A percentile compares a stretch with the other conserved stretches of the same genome.
These are phyloP conservation scores for Pongo abelii DNA, from an alignment of 2,113 vertebrate species.

Conservation along the genomic window DNA sequence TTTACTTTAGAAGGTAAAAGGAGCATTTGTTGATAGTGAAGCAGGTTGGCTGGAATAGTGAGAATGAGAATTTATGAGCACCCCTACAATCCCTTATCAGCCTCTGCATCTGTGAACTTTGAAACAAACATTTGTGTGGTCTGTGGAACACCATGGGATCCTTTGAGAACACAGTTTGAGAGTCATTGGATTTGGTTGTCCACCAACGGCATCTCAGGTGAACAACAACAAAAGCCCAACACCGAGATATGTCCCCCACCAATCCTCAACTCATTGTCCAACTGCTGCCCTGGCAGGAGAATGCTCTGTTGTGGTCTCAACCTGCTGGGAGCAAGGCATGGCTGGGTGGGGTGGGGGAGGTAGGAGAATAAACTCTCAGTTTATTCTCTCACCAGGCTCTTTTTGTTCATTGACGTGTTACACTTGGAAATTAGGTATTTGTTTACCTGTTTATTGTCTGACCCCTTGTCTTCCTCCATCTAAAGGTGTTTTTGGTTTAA, in stretches of 20 bases:
- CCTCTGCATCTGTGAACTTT: not conserved
- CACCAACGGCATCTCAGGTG: not conserved
- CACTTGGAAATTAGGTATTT: not conserved
- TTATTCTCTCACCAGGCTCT: not conserved
- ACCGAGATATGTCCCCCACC: not conserved
- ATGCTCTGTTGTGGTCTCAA: too few species aligned
- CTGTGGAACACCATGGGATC: too few species aligned
- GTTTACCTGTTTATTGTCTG: not conserved
- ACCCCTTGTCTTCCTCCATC: not conserved
- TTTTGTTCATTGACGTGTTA: not conserved
- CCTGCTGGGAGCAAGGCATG: accelerated
- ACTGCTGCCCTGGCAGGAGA: not conserved
- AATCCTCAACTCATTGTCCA: not conserved
- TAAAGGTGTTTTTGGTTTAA: not conserved
- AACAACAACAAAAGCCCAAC: not conserved
- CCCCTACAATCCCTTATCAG: not conserved
- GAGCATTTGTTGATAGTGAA: not conserved
- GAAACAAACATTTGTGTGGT: not conserved
- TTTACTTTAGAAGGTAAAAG: not conserved
- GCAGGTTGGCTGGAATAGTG: not conserved
- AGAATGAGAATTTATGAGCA: not conserved
- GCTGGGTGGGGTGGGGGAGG: not conserved
- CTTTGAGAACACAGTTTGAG: not conserved
- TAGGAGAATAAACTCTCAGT: not conserved
- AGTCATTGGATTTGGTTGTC: not conserved